phyloP scores from a whole-genome alignment of 2,797 vertebrate species.

The Manis pentadactyla region DNA sequence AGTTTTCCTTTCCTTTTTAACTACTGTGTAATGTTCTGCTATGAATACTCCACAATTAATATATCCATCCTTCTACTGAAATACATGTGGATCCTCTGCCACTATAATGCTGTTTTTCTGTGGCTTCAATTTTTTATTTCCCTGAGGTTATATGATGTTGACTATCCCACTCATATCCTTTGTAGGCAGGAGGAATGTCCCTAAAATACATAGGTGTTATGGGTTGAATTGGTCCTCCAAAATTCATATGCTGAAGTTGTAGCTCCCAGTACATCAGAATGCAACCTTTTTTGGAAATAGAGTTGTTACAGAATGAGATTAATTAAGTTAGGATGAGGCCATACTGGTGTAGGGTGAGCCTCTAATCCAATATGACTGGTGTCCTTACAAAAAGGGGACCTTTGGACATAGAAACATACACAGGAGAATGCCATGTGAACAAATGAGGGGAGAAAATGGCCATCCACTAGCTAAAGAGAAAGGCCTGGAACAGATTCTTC shows the following conservation, averaged over 20 bases:
- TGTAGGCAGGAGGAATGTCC: not conserved
- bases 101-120: not conserved
- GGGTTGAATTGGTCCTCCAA: not conserved
- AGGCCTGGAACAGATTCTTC: not conserved
- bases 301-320: not conserved
- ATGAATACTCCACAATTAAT: not conserved
- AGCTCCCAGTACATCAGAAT: not conserved
- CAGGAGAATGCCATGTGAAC: not conserved
- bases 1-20: not conserved
- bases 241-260: not conserved
- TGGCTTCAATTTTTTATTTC: slow-evolving; percentile 19
- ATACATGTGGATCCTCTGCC: not conserved
- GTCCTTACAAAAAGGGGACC: not conserved
- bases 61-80: not conserved
- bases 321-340: not conserved
- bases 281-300: not conserved
- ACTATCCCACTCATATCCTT: not conserved
- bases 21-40: not conserved
- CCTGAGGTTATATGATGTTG: not conserved
- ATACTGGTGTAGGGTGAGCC: not conserved
- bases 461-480: not conserved
- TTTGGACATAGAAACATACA: not conserved
- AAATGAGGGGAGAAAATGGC: not conserved
- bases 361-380: not conserved
- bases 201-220: not conserved